A percentile compares a stretch with the other conserved stretches of the same genome.
Evolutionary conservation across 2,888 invertebrate genomes (phyloP).

Genomic region (Limnephilus rhombicus): DNA sequence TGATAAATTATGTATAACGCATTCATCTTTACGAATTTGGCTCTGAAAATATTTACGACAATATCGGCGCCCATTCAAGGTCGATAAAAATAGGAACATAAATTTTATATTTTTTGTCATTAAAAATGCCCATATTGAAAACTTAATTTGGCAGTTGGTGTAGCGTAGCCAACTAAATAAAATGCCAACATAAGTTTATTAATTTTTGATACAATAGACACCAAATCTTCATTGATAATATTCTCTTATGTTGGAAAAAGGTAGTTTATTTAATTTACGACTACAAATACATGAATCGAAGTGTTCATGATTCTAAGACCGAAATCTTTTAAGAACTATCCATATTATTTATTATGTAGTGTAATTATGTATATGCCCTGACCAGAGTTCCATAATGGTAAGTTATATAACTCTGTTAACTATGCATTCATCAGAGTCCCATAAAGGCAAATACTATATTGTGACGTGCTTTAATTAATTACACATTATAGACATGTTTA

Average conservation of each 20-base stretch:
- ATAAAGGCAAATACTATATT: neutral
- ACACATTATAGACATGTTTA: too few relatives aligned
- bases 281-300: too few relatives aligned
- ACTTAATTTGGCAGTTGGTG: neutral
- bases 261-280: too few relatives aligned
- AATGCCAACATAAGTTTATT: neutral
- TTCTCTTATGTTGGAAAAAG: neutral
- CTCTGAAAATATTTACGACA: neutral
- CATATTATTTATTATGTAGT: too few relatives aligned
- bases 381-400: neutral
- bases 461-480: too few relatives aligned
- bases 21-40: neutral
- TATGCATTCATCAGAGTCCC: neutral
- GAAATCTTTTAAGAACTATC: too few relatives aligned
- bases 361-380: neutral
- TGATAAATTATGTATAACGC: conserved; percentile 2
- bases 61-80: neutral
- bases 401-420: neutral
- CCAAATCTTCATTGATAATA: neutral
- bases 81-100: neutral
- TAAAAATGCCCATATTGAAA: neutral
- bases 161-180: neutral
- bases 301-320: too few relatives aligned
- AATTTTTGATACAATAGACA: neutral
- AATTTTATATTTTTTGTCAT: neutral